Evolutionary conservation across 2,113 vertebrate genomes (phyloP).

Genomic region (Saimiri boliviensis): DNA sequence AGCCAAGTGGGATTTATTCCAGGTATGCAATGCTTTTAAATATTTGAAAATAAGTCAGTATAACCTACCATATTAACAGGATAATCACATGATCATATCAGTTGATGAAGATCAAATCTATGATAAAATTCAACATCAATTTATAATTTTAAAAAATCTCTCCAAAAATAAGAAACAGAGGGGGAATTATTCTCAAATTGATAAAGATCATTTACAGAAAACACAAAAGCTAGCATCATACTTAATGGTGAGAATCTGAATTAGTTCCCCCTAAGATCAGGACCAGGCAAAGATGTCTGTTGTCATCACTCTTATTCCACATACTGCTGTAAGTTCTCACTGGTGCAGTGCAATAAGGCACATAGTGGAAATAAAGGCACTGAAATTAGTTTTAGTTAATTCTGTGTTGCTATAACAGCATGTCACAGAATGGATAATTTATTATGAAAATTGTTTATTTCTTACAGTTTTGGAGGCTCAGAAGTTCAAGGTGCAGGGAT

Average conservation of each 20-base stretch:
- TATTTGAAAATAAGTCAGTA: not conserved
- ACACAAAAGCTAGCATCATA: not conserved
- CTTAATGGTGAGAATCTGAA: not conserved
- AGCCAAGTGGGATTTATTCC: not conserved
- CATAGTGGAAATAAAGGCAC: not conserved
- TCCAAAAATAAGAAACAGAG: not conserved
- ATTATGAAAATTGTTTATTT: not conserved
- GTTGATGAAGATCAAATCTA: not conserved
- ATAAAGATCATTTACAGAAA: not conserved
- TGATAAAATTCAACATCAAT: not conserved
- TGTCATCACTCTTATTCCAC: not conserved
- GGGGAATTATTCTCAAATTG: not conserved
- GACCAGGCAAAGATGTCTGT: not conserved
- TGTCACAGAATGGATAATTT: not conserved
- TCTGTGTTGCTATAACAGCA: not conserved
- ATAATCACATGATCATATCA: not conserved
- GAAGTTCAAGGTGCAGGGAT: not conserved
- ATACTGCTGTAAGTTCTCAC: not conserved
- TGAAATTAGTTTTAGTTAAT: not conserved
- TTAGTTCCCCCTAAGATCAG: not conserved
- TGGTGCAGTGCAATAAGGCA: not conserved
- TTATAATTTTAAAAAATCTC: not conserved
- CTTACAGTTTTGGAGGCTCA: not conserved
- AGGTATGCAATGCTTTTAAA: not conserved
- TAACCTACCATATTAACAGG: not conserved